Base-by-base conservation (phyloP, 2,797 vertebrate genomes). In the Eutrigla gurnardus region DNA sequence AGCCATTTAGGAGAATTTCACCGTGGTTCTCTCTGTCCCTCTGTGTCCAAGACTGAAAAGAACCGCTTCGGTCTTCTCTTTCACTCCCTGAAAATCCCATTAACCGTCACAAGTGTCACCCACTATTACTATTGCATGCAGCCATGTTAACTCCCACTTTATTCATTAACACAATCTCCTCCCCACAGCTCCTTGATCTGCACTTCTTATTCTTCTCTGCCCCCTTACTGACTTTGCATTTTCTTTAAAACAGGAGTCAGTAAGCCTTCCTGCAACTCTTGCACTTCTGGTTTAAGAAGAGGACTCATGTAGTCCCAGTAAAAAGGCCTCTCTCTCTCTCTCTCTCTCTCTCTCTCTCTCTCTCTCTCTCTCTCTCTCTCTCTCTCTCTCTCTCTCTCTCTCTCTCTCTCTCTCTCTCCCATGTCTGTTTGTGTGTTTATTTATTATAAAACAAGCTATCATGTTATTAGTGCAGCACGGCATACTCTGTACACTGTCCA, bases 401-500 rank as follows among this genome's bases (percentile, higher is more conserved):
- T 42, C 10, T 46, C 43, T 45, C 42, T 43, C 43, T 45, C 47
- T n/a, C 9, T 50, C 18, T 52, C 50, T 54, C 70, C 52, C 63
- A 32, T 80, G 65, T 83, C 54, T 84, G 61, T 88, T 78, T 89
- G 78, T 88, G 65, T 91, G 83, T 91, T 92, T 93, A 93, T 93
- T 93, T 93, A 93, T 92, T 93, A 83, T 81, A 67, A 92, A 91
- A 57, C 68, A 78, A 83, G 62, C 69, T 72, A 81, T 82, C 70
- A 86, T 84, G 81, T 85, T 80, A 81, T 87, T 83, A 87, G 85
- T 72, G 77, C 82, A 87, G 80, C 85, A 85, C 82, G 45, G 42
- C 72, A 89, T 89, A 78, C 65, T 87, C 84, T 90, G 87, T 91
- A 89, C 81, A 87, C 79, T 91, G 83, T 91, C 87, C 84, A 90